Percentiles rank a stretch among this genome's conserved stretches.
Evolutionary conservation across 1,140 invertebrate genomes (phyloP).

Genomic region (Drosophila nikananu): DNA sequence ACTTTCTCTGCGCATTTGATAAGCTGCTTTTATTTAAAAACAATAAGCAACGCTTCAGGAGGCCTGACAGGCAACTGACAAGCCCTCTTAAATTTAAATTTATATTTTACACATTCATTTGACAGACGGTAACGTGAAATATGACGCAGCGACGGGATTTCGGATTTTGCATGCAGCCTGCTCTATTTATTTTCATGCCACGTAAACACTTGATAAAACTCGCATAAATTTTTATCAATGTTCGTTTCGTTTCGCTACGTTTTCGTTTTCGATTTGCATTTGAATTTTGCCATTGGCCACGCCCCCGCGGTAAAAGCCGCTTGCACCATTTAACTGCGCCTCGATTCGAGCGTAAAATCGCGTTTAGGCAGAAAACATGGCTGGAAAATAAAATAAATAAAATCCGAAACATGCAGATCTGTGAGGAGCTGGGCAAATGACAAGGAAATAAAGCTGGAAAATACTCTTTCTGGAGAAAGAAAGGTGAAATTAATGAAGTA

Average conservation of each 20-base stretch:
- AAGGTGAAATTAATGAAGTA: not conserved
- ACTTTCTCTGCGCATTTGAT: slow-evolving; percentile 40
- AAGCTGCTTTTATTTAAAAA: slow-evolving; percentile 56
- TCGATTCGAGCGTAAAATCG: slow-evolving; percentile 53
- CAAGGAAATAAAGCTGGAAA: not conserved
- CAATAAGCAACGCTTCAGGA: slow-evolving; percentile 61
- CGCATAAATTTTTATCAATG: slow-evolving; percentile 78
- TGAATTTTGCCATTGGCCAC: slow-evolving; percentile 14
- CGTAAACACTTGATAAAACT: slow-evolving; percentile 83
- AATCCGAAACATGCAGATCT: slow-evolving; percentile 16
- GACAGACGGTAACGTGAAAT: slow-evolving; percentile 33
- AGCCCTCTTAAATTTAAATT: slow-evolving; percentile 27
- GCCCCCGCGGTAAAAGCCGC: slow-evolving; percentile 41
- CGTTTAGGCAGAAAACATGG: slow-evolving; percentile 44
- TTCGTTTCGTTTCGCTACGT: slow-evolving; percentile 36
- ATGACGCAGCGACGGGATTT: slow-evolving; percentile 1
- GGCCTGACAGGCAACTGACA: slow-evolving; percentile 71
- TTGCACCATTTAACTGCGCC: slow-evolving; percentile 48
- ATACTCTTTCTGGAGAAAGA: slow-evolving; percentile 1
- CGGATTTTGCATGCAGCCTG: slow-evolving; percentile 53
- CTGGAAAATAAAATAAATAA: slow-evolving; percentile 37
- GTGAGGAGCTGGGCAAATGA: not conserved
- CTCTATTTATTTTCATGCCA: slow-evolving; percentile 62
- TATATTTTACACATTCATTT: slow-evolving; percentile 37
- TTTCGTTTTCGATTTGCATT: slow-evolving; percentile 2